Base-by-base conservation (phyloP, 2,797 vertebrate genomes). In the Leptatherina wallacei region DNA sequence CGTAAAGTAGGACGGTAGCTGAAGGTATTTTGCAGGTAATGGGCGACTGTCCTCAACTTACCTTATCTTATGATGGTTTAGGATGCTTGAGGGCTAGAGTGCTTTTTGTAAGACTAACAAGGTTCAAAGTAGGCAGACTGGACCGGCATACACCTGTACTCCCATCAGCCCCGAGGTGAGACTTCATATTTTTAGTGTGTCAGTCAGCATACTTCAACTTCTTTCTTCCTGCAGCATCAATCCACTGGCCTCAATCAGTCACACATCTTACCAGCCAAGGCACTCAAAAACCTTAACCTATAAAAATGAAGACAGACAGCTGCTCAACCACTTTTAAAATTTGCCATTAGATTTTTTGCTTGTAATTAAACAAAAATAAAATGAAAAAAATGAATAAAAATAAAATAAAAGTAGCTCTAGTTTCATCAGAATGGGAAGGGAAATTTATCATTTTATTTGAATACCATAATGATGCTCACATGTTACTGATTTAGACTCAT, bases 191-290 rank as follows among this genome's bases (percentile, higher is more conserved):
- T 74, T 55, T 29, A 36, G 38, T 66, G 33, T 78, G 75, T 90
- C 81, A 85, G 77, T 85, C 82, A 76, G 54, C 22, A 1, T 56
- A 65, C 65, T 84, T 58, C 32, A 36, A 67, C 71, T 74, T 75
- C 62, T 78, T 66, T 69, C 30, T 73, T 90, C 77, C 84, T 85
- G 80, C 75, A 80, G 80, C 84, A 77, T 77, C 82, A 86, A 81
- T 88, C 72, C 78, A 65, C 69, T 84, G 86, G 42, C 85, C 90
- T 88, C 79, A 88, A 89, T 91, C 90, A 79, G 81, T 90, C 87
- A 87, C 4, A 49, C 18, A 54, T 64, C 66, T 64, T 49, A 61
- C 14, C 14, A 77, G 62, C 70, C 77, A 77, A 84, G 69, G 58
- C 87, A 69, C 69, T 79, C 60, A 75, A 80, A n/a, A 74, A 61